Evolutionary conservation across 2,797 vertebrate species (phyloP).

Genomic region (Enteromius treurensis): DNA sequence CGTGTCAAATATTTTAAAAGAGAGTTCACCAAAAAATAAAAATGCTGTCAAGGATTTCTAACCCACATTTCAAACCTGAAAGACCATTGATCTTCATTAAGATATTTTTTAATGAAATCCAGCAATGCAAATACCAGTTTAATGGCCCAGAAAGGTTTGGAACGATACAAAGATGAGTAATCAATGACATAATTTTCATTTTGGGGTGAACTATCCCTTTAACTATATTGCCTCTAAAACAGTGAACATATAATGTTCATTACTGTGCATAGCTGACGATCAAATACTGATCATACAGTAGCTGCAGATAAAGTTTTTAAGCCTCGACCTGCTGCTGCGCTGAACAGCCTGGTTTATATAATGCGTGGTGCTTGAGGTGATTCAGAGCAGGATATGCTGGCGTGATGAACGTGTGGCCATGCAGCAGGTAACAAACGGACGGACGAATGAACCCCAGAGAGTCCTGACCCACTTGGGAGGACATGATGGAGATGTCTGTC

Average conservation of each 20-base stretch:
- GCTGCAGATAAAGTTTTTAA: not conserved
- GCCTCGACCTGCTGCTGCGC: constrained; percentile 2
- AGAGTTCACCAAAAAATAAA: not conserved
- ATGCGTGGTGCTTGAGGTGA: constrained; percentile 12
- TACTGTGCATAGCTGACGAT: not conserved
- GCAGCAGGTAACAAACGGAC: constrained; percentile 33
- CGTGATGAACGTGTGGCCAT: constrained; percentile 29
- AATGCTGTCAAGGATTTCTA: not conserved
- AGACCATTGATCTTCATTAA: too few relatives aligned
- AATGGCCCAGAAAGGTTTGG: not conserved
- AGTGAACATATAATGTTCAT: not conserved
- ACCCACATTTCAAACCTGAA: too few relatives aligned
- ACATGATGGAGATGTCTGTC: constrained; percentile 43
- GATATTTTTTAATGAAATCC: too few relatives aligned
- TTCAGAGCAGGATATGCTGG: constrained; percentile 15
- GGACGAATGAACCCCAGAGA: constrained; percentile 36
- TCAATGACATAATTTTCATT: not conserved
- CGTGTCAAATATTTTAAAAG: not conserved
- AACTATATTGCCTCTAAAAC: not conserved
- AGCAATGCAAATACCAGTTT: too few relatives aligned
- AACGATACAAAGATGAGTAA: not conserved
- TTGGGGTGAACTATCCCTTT: not conserved
- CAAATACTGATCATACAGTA: not conserved
- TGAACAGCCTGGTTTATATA: constrained; percentile 24
- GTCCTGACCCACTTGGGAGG: constrained; percentile 50